A percentile compares a stretch with the other conserved stretches of the same genome.
Conservation (phyloP, 2,888 invertebrate genomes). For the Sialis lutaria region DNA sequence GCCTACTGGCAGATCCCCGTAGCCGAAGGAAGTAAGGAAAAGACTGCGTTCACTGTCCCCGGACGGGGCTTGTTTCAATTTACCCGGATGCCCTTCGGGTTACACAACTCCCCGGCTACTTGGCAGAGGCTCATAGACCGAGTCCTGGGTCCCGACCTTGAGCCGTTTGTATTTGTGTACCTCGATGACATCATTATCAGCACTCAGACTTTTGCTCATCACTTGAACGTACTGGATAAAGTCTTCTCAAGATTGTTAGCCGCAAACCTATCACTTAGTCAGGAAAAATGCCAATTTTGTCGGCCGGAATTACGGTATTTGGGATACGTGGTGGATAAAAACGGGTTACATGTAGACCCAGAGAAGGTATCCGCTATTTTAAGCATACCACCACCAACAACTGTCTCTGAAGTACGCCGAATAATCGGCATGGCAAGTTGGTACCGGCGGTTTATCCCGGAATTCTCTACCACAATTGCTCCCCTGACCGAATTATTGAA, state of each 20-base stretch:
- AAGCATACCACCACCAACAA: slow-evolving; percentile 12
- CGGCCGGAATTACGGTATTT: slow-evolving; percentile 11
- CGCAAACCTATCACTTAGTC: neutral
- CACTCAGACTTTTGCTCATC: slow-evolving; percentile 10
- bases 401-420: slow-evolving; percentile 11
- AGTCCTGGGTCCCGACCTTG: slow-evolving; percentile 9
- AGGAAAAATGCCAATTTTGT: slow-evolving; percentile 10
- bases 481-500: slow-evolving; percentile 9
- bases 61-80: neutral
- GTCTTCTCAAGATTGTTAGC: neutral
- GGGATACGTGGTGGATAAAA: slow-evolving; percentile 14
- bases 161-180: slow-evolving; percentile 8
- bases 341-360: slow-evolving; percentile 11
- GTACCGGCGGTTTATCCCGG: slow-evolving; percentile 14
- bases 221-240: slow-evolving; percentile 6
- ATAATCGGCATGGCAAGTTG: slow-evolving; percentile 17
- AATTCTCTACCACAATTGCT: slow-evolving; percentile 10
- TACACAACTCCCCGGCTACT: slow-evolving; percentile 9
- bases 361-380: slow-evolving; percentile 8
- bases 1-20: neutral
- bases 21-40: neutral
- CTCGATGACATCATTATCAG: slow-evolving; percentile 11
- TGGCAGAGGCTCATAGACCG: slow-evolving; percentile 11
- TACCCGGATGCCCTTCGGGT: slow-evolving; percentile 10
- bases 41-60: neutral